Percentiles rank a stretch among this genome's conserved stretches.
Evolutionary conservation across 2,888 invertebrate species (phyloP).

Genomic region (Lycaena phlaeas): DNA sequence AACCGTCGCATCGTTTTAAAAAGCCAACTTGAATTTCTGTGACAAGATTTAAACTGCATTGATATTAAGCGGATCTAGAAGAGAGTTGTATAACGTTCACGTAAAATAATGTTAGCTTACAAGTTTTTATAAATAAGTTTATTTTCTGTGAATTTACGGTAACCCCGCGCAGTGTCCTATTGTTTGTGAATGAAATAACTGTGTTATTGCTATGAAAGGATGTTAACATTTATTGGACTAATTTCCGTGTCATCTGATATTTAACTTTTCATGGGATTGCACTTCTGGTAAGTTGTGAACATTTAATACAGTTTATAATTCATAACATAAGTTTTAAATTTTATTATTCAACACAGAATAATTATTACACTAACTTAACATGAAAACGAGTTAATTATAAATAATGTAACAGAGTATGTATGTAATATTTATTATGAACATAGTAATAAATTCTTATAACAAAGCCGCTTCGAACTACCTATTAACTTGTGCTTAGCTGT

Average conservation of each 20-base stretch:
- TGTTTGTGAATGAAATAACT: constrained; percentile 48
- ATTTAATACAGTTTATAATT: background rate
- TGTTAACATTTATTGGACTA: constrained; percentile 32
- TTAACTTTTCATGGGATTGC: constrained; percentile 58
- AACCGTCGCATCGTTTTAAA: constrained; percentile 30
- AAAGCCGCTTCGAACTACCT: too few species aligned
- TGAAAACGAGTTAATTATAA: too few species aligned
- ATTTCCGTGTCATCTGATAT: constrained; percentile 24
- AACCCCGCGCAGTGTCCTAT: constrained; percentile 38
- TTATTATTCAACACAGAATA: too few species aligned
- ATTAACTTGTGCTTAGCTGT: too few species aligned
- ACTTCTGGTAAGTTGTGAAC: constrained; percentile 43
- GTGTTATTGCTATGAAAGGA: constrained; percentile 52
- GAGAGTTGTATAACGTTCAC: constrained; percentile 11
- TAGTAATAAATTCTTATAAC: too few species aligned
- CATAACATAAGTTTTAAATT: too few species aligned
- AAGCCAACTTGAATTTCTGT: constrained; percentile 34
- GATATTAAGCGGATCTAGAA: constrained; percentile 20
- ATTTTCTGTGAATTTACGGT: constrained; percentile 43
- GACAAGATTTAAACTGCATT: constrained; percentile 30
- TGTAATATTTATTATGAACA: too few species aligned
- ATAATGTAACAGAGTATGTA: too few species aligned
- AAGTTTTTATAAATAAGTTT: constrained; percentile 21
- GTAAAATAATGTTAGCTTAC: constrained; percentile 18
- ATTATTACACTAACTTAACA: too few species aligned